Percentiles rank a stretch among this genome's conserved stretches.
These are phyloP conservation scores for Reticulitermes lucifugus DNA, from an alignment of 2,888 invertebrate genomes.

Conservation along the genomic window DNA sequence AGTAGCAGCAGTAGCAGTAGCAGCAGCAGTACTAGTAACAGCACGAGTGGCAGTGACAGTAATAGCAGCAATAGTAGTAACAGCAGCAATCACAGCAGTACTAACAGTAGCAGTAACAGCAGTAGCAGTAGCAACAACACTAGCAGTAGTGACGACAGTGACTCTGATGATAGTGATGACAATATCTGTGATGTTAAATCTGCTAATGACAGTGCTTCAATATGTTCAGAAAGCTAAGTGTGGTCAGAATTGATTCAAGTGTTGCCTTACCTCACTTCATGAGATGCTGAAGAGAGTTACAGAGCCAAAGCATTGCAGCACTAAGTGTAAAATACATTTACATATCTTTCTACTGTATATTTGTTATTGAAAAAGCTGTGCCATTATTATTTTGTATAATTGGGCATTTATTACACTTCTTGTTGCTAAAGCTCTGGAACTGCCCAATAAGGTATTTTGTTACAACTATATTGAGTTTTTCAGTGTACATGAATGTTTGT, in stretches of 20 bases:
- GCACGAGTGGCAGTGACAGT: neutral
- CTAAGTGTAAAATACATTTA: slow-evolving; percentile 10
- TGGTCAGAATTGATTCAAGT: neutral
- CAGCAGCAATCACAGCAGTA: slow-evolving; percentile 4
- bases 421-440: neutral
- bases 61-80: neutral
- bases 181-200: slow-evolving; percentile 4
- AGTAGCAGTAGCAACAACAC: slow-evolving; percentile 11
- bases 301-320: slow-evolving; percentile 12
- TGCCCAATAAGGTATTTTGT: slow-evolving; percentile 29
- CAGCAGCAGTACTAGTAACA: slow-evolving; percentile 5
- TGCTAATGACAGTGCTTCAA: slow-evolving; percentile 6
- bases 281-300: neutral
- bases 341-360: slow-evolving; percentile 39
- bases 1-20: slow-evolving; percentile 11
- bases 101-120: slow-evolving; percentile 21
- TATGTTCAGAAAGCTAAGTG: slow-evolving; percentile 17
- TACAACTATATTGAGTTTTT: slow-evolving; percentile 5
- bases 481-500: slow-evolving; percentile 8
- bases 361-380: slow-evolving; percentile 19
- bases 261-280: slow-evolving; percentile 1
- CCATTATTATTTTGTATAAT: slow-evolving; percentile 31
- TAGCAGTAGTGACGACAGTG: slow-evolving; percentile 35
- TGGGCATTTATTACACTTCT: slow-evolving; percentile 14
- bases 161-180: slow-evolving; percentile 29